A percentile compares a stretch with the other conserved stretches of the same genome.
phyloP scores from a whole-genome alignment of 2,888 invertebrate species.

The Brenthis ino region DNA sequence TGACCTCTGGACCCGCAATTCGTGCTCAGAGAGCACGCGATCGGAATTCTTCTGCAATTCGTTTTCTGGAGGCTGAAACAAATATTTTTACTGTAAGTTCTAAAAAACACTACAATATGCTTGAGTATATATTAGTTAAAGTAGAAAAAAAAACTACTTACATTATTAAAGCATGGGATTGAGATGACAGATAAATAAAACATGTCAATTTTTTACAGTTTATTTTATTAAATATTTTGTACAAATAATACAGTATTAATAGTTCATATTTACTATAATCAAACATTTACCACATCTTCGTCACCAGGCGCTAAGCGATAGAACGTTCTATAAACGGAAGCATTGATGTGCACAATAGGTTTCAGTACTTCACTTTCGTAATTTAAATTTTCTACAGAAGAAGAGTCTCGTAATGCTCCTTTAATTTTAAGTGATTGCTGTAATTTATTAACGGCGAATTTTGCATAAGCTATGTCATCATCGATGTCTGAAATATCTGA shows the following conservation, averaged over 20 bases:
- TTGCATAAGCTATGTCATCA: constrained; percentile 58
- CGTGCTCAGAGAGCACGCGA: constrained; percentile 95
- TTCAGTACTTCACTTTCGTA: constrained; percentile 44
- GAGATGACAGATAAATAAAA: constrained; percentile 3
- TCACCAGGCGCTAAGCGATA: constrained; percentile 64
- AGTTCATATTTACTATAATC: constrained; percentile 40
- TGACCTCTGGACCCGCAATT: constrained; percentile 95
- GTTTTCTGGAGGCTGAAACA: constrained; percentile 94
- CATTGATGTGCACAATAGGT: constrained; percentile 42
- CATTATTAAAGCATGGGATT: not conserved
- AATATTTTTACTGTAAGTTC: constrained; percentile 11
- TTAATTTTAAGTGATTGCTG: constrained; percentile 58
- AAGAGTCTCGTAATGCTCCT: constrained; percentile 63
- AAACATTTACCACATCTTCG: constrained; percentile 61
- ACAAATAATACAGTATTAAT: not conserved
- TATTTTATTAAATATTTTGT: constrained; percentile 3
- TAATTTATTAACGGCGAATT: constrained; percentile 69
- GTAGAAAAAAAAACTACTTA: constrained; percentile 19
- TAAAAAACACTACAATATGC: constrained; percentile 10
- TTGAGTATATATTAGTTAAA: not conserved
- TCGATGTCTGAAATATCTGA: constrained; percentile 52
- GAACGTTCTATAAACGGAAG: constrained; percentile 51
- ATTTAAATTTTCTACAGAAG: constrained; percentile 62
- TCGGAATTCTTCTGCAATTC: constrained; percentile 93
- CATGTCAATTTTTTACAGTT: not conserved